A percentile compares a stretch with the other conserved stretches of the same genome.
These are phyloP conservation scores for Mactra quadrangularis DNA, from an alignment of 1,140 invertebrate species.

Conservation along the genomic window DNA sequence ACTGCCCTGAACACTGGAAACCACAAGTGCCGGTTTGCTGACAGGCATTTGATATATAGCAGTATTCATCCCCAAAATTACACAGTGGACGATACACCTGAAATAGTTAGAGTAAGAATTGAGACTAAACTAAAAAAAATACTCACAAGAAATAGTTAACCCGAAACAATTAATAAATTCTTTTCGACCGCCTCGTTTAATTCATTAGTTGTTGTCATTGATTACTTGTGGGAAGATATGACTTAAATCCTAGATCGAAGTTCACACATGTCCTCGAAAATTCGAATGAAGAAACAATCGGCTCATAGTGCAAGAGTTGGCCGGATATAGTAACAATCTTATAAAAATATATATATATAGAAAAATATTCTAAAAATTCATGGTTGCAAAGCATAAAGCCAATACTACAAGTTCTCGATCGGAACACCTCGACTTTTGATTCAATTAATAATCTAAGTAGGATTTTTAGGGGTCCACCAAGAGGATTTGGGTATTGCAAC, in stretches of 20 bases:
- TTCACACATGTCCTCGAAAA: not conserved
- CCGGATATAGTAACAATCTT: too few species aligned
- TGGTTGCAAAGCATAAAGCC: too few species aligned
- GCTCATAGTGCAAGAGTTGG: too few species aligned
- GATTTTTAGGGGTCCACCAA: too few species aligned
- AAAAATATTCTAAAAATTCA: too few species aligned
- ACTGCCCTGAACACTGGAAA: not conserved
- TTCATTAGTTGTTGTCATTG: not conserved
- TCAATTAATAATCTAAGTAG: too few species aligned
- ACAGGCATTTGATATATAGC: slow-evolving; percentile 14
- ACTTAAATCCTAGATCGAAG: not conserved
- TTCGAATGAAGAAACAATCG: not conserved
- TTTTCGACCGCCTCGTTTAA: not conserved
- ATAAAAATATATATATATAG: too few species aligned
- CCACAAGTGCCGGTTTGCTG: not conserved
- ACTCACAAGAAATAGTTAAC: not conserved
- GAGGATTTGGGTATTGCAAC: too few species aligned
- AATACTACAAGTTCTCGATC: too few species aligned
- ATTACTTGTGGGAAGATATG: not conserved
- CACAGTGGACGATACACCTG: slow-evolving; percentile 37
- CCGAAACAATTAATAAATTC: not conserved
- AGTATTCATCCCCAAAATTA: not conserved
- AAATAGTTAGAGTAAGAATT: not conserved
- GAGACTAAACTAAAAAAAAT: not conserved
- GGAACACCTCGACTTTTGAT: too few species aligned